Percentiles rank a stretch among this genome's conserved stretches.
Conservation (phyloP, 2,113 vertebrate genomes). For the Corynorhinus townsendii region DNA sequence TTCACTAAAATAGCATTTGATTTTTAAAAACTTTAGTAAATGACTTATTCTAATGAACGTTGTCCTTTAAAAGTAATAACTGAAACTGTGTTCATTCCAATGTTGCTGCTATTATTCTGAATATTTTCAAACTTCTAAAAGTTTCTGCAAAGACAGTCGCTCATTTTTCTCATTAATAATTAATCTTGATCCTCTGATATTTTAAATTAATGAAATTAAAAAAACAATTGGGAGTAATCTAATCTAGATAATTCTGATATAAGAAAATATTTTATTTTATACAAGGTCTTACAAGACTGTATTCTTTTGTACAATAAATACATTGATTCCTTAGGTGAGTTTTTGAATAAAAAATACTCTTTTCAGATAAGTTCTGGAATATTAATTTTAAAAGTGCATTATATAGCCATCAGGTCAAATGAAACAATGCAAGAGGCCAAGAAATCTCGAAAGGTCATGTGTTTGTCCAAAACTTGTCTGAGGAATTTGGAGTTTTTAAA, state of each 20-base stretch:
- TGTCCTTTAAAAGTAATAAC: not conserved
- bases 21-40: not conserved
- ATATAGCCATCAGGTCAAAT: not conserved
- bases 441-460: not conserved
- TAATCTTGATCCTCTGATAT: not conserved
- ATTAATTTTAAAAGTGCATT: not conserved
- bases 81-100: not conserved
- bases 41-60: not conserved
- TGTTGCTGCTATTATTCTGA: not conserved
- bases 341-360: not conserved
- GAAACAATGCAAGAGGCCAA: not conserved
- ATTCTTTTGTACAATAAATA: not conserved
- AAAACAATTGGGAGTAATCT: not conserved
- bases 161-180: not conserved
- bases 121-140: conserved; percentile 2
- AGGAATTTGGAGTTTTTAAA: not conserved
- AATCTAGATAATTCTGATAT: not conserved
- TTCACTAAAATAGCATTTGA: not conserved
- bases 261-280: not conserved
- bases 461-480: not conserved
- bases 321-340: not conserved
- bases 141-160: not conserved
- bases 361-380: not conserved
- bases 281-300: not conserved
- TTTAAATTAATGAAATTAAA: not conserved